These are phyloP conservation scores for Lasioglossum marginatum DNA, from an alignment of 2,888 invertebrate species.

Conservation along the genomic window DNA sequence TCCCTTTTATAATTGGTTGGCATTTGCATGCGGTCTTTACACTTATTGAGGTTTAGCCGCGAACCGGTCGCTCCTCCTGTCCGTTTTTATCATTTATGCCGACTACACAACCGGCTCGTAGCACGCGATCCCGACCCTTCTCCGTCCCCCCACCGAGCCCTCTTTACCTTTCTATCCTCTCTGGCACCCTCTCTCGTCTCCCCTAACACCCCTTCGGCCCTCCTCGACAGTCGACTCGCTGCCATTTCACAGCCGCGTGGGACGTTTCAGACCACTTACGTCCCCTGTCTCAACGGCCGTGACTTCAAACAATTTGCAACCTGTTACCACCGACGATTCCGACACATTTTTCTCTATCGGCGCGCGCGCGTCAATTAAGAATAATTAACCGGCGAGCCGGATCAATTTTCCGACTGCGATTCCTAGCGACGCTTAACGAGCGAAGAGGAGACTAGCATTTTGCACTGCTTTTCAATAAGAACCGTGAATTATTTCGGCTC, in stretches of 20 bases:
- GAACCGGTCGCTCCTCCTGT: conserved; percentile 76
- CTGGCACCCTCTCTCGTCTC: conserved; percentile 50
- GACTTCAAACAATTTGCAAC: conserved; percentile 64
- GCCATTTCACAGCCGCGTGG: conserved; percentile 70
- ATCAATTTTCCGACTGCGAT: background rate
- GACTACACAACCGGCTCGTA: conserved; percentile 74
- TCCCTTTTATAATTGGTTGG: conserved; percentile 74
- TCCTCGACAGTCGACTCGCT: conserved; percentile 31
- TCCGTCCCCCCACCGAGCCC: conserved; percentile 13
- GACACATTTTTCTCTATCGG: conserved; percentile 40
- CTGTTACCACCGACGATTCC: conserved; percentile 53
- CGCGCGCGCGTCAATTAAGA: conserved; percentile 31
- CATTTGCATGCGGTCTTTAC: conserved; percentile 76
- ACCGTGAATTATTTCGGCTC: background rate
- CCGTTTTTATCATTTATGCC: conserved; percentile 79
- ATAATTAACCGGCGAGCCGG: conserved; percentile 41
- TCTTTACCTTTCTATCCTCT: conserved; percentile 38
- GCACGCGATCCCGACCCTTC: conserved; percentile 72
- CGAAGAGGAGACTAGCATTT: background rate
- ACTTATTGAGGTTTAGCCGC: conserved; percentile 75
- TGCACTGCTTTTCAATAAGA: background rate
- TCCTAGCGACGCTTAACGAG: background rate
- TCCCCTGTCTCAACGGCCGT: conserved; percentile 46
- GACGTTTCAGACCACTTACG: conserved; percentile 68
- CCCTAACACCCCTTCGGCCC: conserved; percentile 45